A percentile compares a stretch with the other conserved stretches of the same genome.
Conservation (phyloP, 2,797 vertebrate species). For the Tachyglossus aculeatus region DNA sequence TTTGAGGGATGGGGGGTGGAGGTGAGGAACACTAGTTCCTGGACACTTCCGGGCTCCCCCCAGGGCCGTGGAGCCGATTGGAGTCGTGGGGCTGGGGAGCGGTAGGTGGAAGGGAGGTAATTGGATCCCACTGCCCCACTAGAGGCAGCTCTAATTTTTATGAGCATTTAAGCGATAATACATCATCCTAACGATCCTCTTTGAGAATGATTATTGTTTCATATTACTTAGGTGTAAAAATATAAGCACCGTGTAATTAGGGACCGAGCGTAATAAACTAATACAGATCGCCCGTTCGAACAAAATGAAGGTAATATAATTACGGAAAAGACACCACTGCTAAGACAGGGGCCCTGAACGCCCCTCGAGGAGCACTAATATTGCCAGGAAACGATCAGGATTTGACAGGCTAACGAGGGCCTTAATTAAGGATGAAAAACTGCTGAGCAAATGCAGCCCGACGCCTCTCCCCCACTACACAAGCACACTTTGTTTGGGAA, state of each 20-base stretch:
- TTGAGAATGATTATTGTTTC: constrained; percentile 81
- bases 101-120: constrained; percentile 63
- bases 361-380: constrained; percentile 79
- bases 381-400: constrained; percentile 72
- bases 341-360: constrained; percentile 79
- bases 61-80: too few relatives aligned
- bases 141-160: constrained; percentile 81
- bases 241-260: constrained; percentile 81
- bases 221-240: constrained; percentile 82
- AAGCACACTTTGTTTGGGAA: constrained; percentile 43
- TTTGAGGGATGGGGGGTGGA: fast-evolving
- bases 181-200: constrained; percentile 77
- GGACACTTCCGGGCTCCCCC: background rate
- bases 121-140: constrained; percentile 73
- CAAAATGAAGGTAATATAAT: constrained; percentile 83
- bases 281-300: constrained; percentile 76
- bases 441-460: constrained; percentile 58
- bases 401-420: constrained; percentile 82
- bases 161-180: constrained; percentile 78
- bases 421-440: constrained; percentile 84
- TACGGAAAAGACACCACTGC: constrained; percentile 77
- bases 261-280: constrained; percentile 79
- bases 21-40: background rate
- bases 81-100: too few relatives aligned
- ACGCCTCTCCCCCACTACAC: constrained; percentile 59